Conservation (phyloP, 2,113 vertebrate genomes). For the Lagopus muta region DNA sequence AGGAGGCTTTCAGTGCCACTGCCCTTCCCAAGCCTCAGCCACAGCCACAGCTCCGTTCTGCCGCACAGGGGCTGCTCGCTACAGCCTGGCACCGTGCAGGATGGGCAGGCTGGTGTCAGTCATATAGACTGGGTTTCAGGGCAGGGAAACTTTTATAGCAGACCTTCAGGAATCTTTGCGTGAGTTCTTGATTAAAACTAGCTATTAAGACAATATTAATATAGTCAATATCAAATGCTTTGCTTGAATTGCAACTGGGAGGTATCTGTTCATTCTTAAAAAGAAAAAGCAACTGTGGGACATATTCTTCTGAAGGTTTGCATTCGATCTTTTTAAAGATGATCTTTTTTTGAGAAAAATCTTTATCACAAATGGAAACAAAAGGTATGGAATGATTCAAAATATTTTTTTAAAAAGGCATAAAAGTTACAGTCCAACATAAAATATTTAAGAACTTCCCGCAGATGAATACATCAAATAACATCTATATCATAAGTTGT, state of each 20-base stretch:
- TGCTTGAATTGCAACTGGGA: background rate
- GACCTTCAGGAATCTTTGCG: background rate
- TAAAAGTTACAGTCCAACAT: background rate
- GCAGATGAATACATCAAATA: background rate
- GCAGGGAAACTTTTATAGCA: background rate
- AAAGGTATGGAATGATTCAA: background rate
- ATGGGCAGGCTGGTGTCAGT: fast-evolving
- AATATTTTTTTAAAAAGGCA: background rate
- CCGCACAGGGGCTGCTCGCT: background rate
- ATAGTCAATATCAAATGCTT: background rate
- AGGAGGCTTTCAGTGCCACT: background rate
- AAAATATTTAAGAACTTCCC: background rate
- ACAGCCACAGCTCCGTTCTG: background rate
- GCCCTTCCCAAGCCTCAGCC: background rate
- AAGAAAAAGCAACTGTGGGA: background rate
- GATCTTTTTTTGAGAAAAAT: background rate
- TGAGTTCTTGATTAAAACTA: background rate
- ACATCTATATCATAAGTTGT: background rate
- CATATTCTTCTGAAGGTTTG: background rate
- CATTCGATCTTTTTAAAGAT: background rate
- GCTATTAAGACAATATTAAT: background rate
- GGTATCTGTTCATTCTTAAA: background rate
- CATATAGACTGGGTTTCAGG: background rate
- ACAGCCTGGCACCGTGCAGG: fast-evolving
- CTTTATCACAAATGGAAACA: background rate